phyloP scores from a whole-genome alignment of 2,113 vertebrate species.

The Notarius quadriscutis region DNA sequence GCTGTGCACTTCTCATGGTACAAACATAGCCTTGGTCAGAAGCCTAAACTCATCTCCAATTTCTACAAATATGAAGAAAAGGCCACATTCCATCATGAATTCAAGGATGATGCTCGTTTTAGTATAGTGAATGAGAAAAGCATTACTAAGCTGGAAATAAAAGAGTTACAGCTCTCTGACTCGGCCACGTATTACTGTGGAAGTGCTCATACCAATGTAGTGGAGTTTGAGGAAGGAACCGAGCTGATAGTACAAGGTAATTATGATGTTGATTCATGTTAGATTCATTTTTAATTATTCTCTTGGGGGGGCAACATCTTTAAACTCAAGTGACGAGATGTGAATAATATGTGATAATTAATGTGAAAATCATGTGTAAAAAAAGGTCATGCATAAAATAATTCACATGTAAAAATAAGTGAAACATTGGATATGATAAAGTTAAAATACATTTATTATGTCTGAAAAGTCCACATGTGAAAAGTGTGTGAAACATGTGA shows the following conservation, averaged over 20 bases:
- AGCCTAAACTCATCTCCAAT: constrained; percentile 57
- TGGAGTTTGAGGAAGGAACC: constrained; percentile 61
- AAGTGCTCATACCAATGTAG: constrained; percentile 60
- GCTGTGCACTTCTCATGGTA: constrained; percentile 69
- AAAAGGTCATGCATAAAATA: background rate
- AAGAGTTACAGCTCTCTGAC: constrained; percentile 51
- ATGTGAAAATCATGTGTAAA: background rate
- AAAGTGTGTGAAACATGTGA: background rate
- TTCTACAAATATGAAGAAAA: constrained; percentile 56
- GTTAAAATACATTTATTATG: background rate
- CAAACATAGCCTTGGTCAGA: constrained; percentile 50
- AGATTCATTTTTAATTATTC: background rate
- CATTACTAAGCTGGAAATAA: constrained; percentile 57
- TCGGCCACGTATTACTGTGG: constrained; percentile 66
- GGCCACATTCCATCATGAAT: constrained; percentile 32
- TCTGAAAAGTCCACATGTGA: background rate
- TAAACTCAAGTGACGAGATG: background rate
- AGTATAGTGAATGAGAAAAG: constrained; percentile 40
- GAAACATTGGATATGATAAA: background rate
- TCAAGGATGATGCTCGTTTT: constrained; percentile 55
- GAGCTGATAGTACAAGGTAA: constrained; percentile 64
- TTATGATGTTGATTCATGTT: background rate
- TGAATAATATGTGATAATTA: background rate
- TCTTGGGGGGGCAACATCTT: background rate
- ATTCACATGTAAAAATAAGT: background rate